These are phyloP conservation scores for Cepaea nemoralis DNA, from an alignment of 1,140 invertebrate genomes.

Conservation along the genomic window DNA sequence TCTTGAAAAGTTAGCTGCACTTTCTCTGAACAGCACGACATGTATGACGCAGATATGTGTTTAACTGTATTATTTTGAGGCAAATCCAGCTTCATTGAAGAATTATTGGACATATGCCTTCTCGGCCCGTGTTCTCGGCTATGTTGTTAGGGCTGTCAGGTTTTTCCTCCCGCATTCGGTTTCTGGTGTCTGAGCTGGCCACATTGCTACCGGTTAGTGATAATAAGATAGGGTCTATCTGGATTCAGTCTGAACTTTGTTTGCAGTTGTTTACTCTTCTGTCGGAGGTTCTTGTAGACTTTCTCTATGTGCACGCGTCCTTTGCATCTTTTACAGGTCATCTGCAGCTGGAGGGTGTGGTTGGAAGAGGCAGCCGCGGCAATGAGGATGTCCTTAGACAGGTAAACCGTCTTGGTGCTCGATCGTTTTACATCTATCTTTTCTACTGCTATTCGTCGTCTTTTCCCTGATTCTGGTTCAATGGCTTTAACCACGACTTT, in stretches of 20 bases:
- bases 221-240: constrained; percentile 2
- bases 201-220: background rate
- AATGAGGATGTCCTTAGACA: background rate
- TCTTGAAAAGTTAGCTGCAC: background rate
- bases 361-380: background rate
- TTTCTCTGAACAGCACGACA: background rate
- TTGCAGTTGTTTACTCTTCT: no score
- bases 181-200: background rate
- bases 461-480: background rate
- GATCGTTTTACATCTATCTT: background rate
- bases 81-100: background rate
- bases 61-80: background rate
- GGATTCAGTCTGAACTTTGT: background rate
- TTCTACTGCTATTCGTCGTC: background rate
- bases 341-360: background rate
- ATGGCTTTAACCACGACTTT: background rate
- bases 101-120: background rate
- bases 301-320: background rate
- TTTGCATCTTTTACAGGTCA: background rate
- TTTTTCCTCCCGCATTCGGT: background rate
- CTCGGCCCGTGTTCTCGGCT: background rate
- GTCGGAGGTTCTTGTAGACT: background rate
- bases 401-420: background rate
- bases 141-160: background rate
- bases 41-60: background rate